Evolutionary conservation across 2,113 vertebrate genomes (phyloP).

Genomic region (Bostrychus sinensis): DNA sequence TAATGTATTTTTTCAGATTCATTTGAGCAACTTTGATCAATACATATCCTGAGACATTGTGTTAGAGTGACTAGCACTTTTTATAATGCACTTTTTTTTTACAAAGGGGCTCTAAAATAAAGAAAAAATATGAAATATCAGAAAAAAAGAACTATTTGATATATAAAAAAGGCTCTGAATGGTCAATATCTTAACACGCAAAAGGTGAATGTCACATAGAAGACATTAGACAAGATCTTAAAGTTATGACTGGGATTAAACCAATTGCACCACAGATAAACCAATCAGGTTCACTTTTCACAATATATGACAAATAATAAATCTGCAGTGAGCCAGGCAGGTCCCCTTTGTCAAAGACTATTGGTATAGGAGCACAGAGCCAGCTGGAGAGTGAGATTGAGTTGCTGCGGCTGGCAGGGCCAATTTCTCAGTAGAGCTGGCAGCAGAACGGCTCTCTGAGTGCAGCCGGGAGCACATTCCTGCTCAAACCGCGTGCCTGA

Average conservation of each 20-base stretch:
- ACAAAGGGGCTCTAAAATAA: no score
- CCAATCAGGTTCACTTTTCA: conserved; percentile 14
- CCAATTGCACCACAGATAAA: conserved; percentile 26
- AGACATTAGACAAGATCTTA: no score
- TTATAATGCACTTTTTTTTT: no score
- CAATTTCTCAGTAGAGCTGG: conserved; percentile 46
- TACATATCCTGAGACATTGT: no score
- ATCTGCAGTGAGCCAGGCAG: conserved; percentile 16
- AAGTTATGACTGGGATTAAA: conserved; percentile 25
- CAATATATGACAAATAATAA: conserved; percentile 32
- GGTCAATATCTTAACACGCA: no score
- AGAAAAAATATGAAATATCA: no score
- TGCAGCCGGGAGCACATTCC: conserved; percentile 67
- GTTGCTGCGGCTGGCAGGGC: conserved; percentile 42
- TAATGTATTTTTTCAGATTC: no score
- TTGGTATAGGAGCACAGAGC: conserved; percentile 19
- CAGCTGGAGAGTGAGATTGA: conserved; percentile 50
- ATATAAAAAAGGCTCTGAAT: no score
- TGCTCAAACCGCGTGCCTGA: conserved; percentile 42
- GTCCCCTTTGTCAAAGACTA: neutral
- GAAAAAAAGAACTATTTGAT: no score
- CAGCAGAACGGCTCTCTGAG: conserved; percentile 36
- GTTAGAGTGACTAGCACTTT: no score
- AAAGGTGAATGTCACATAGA: no score
- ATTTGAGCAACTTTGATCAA: no score